phyloP scores from a whole-genome alignment of 2,888 invertebrate genomes.

The Busseola fusca region DNA sequence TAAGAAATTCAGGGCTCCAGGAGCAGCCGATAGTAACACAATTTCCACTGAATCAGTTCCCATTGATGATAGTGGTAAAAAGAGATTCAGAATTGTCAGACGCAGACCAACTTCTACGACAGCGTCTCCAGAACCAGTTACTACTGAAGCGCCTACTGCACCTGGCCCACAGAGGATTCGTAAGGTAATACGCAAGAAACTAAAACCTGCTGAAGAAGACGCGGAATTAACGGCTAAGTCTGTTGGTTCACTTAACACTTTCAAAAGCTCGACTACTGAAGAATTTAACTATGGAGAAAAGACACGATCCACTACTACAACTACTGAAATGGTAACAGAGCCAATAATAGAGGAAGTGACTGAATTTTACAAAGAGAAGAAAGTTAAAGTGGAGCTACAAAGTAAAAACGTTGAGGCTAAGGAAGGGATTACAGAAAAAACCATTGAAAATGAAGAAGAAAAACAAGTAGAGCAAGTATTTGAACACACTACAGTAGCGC shows the following conservation, averaged over 20 bases:
- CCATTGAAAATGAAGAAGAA: constrained; percentile 53
- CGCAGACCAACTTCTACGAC: constrained; percentile 76
- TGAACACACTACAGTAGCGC: constrained; percentile 38
- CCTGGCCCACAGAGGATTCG: constrained; percentile 72
- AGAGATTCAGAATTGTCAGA: constrained; percentile 79
- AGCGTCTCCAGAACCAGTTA: constrained; percentile 58
- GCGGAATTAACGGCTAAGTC: constrained; percentile 73
- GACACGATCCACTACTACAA: constrained; percentile 57
- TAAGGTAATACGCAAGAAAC: constrained; percentile 83
- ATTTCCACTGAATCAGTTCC: constrained; percentile 73
- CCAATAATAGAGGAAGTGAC: constrained; percentile 59
- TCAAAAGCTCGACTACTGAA: constrained; percentile 63
- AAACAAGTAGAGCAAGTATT: constrained; percentile 41
- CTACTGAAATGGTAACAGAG: constrained; percentile 64
- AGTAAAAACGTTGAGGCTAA: constrained; percentile 29
- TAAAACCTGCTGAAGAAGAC: constrained; percentile 73
- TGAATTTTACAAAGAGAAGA: constrained; percentile 62
- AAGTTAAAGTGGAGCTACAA: constrained; percentile 17
- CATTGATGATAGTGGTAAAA: constrained; percentile 77
- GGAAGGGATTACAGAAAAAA: constrained; percentile 51
- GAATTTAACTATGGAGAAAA: constrained; percentile 83
- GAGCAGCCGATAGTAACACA: constrained; percentile 60
- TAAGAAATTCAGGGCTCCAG: constrained; percentile 73
- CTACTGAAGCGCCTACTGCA: constrained; percentile 61
- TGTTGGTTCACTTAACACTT: constrained; percentile 68